Conservation (phyloP, 2,797 vertebrate species). For the Coreius guichenoti region DNA sequence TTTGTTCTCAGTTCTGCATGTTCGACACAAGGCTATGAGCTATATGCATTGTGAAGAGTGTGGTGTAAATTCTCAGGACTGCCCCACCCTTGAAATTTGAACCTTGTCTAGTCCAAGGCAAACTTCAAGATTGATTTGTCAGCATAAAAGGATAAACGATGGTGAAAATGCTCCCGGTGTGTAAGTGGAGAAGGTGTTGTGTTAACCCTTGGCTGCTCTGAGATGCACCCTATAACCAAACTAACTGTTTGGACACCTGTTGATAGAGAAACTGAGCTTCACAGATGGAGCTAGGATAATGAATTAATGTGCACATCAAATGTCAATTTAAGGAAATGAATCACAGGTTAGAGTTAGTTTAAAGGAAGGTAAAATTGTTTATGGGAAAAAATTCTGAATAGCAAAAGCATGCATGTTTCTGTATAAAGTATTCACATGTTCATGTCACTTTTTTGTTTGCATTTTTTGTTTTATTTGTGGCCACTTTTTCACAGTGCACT, state of each 20-base stretch:
- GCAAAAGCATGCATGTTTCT: not conserved
- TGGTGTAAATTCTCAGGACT: slow-evolving; percentile 3
- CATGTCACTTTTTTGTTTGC: too few relatives aligned
- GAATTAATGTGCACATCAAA: slow-evolving; percentile 58
- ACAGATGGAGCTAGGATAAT: slow-evolving; percentile 5
- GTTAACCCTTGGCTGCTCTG: slow-evolving; percentile 54
- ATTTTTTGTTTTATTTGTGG: not conserved
- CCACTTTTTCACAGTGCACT: not conserved
- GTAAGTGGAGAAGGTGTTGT: slow-evolving; percentile 70
- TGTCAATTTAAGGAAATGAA: slow-evolving; percentile 44
- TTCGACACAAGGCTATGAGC: not conserved
- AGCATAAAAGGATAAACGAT: slow-evolving; percentile 22
- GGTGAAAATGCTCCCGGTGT: slow-evolving; percentile 57
- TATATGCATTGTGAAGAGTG: not conserved
- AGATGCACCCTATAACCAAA: slow-evolving; percentile 56
- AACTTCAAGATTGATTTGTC: slow-evolving; percentile 35
- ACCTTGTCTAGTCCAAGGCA: slow-evolving; percentile 21
- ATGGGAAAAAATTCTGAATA: not conserved
- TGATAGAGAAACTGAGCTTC: slow-evolving; percentile 73
- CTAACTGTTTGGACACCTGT: slow-evolving; percentile 74
- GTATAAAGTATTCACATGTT: not conserved
- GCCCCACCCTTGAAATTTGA: slow-evolving; percentile 18
- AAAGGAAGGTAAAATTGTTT: not conserved
- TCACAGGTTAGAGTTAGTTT: slow-evolving; percentile 39
- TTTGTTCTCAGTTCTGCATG: slow-evolving; percentile 4